Base-by-base conservation (phyloP, 2,113 vertebrate genomes). In the Callorhinus ursinus region DNA sequence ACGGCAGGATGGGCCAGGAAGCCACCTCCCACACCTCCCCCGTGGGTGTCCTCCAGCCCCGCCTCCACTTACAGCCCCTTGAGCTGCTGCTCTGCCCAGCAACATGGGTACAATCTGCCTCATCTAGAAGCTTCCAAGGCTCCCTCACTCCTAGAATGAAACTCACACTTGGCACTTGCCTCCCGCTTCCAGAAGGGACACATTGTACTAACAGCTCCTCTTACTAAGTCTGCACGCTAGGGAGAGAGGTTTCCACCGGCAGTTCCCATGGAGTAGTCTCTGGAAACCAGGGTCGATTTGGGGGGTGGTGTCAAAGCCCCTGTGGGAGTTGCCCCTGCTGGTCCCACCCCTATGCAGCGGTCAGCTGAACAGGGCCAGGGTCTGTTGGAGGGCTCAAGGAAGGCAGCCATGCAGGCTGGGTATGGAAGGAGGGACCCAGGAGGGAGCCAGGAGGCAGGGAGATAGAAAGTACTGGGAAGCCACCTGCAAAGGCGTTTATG, bases 321-420 rank as follows among this genome's bases (percentile, higher is more conserved):
- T 2, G 57, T 19, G 88, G n/a, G 31, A 49, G 42, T 9, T 22
- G 0, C 31, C 28, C 9, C 39, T 0, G 0, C 8, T 7, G 71
- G 28, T 15, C 55, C 87, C 71, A 88, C 69, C 71, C 39, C 39
- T 7, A 22, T 0, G 39, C 71, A 33, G 26, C 19, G 8, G 28
- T 33, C 87, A 11, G 31, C 31, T 4, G 21, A 19, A 24, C 88
- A 36, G 39, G 72, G 72, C 72, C 53, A 1, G 53, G 11, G 71
- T 33, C 72, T 19, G 26, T 49, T 13, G 4, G 69, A 26, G 36
- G 36, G 21, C 69, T 16, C 22, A 19, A 22, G 86, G 53, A 15
- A 46, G 69, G 7, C 67, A 46, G 28, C 14, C 36, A 2, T 1
- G 4, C 36, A 36, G 19, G 14, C 71, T 61, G 55, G 19, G 4